phyloP scores from a whole-genome alignment of 2,797 vertebrate species.

The Leucoraja ocellata region DNA sequence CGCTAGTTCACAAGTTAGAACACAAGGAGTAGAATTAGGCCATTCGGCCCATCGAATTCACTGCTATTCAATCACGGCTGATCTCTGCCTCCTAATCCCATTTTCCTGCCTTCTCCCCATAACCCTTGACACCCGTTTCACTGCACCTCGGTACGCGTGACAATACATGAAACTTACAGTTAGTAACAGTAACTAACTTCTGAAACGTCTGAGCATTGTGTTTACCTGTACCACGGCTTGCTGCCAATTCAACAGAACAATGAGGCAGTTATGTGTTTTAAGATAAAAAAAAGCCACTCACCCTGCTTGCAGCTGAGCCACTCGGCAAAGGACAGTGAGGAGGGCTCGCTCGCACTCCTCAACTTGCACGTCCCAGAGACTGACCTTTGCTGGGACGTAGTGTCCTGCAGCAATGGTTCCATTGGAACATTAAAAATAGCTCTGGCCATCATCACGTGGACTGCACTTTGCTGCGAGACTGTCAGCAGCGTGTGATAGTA shows the following conservation, averaged over 20 bases:
- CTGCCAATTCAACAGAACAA: background rate
- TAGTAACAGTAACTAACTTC: background rate
- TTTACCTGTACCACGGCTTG: background rate
- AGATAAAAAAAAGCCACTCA: background rate
- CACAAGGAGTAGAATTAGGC: too few relatives aligned
- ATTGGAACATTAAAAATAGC: slow-evolving; percentile 23
- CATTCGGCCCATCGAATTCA: too few relatives aligned
- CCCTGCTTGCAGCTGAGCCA: background rate
- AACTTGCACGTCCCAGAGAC: background rate
- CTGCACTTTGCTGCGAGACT: background rate
- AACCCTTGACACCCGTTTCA: too few relatives aligned
- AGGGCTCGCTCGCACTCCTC: background rate
- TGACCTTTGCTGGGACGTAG: slow-evolving; percentile 15
- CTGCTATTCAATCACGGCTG: too few relatives aligned
- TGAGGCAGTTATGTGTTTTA: background rate
- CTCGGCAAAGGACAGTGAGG: background rate
- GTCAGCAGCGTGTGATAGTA: background rate
- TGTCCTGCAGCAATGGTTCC: background rate
- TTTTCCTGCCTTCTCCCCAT: too few relatives aligned
- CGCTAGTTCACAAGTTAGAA: too few relatives aligned
- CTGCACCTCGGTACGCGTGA: too few relatives aligned
- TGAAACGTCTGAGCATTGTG: background rate
- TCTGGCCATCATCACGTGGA: background rate
- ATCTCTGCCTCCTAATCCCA: too few relatives aligned
- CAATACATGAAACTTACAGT: too few relatives aligned